Conservation (phyloP, 1,140 invertebrate genomes). For the Pseudomyrmex pallidus region DNA sequence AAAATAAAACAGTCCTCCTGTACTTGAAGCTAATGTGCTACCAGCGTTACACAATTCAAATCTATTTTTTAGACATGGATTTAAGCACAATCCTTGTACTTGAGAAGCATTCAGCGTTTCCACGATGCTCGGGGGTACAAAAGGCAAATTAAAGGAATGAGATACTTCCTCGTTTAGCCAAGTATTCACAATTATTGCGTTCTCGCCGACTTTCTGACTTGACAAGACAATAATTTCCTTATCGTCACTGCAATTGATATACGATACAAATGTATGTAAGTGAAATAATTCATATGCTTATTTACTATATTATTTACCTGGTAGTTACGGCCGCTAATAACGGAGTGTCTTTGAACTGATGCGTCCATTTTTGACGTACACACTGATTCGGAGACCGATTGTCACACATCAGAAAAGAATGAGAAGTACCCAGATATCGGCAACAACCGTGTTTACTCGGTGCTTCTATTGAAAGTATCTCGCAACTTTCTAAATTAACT, state of each 20-base stretch:
- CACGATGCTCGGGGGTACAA: slow-evolving; percentile 74
- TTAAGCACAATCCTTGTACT: slow-evolving; percentile 78
- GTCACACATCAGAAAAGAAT: slow-evolving; percentile 79
- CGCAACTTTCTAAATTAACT: slow-evolving; percentile 77
- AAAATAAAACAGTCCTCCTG: slow-evolving; percentile 73
- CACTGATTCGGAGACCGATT: slow-evolving; percentile 73
- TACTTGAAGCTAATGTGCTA: slow-evolving; percentile 67
- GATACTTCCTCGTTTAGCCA: slow-evolving; percentile 76
- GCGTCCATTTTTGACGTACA: slow-evolving; percentile 83
- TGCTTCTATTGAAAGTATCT: slow-evolving; percentile 74
- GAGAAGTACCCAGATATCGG: slow-evolving; percentile 80
- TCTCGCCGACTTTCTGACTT: slow-evolving; percentile 78
- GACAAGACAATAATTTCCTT: slow-evolving; percentile 79
- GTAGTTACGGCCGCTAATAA: slow-evolving; percentile 68
- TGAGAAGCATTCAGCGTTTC: slow-evolving; percentile 77
- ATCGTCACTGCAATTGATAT: slow-evolving; percentile 69
- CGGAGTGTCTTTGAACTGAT: slow-evolving; percentile 81
- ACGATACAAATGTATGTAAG: not conserved
- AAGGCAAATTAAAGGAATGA: slow-evolving; percentile 78
- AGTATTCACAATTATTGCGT: slow-evolving; percentile 78
- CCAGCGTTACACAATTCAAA: slow-evolving; percentile 78
- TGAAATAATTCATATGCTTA: not conserved
- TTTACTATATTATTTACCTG: slow-evolving; percentile 65
- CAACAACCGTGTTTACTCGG: slow-evolving; percentile 75
- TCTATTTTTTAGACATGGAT: slow-evolving; percentile 78